Evolutionary conservation across 1,140 invertebrate genomes (phyloP).

Genomic region (Lucilia sericata): DNA sequence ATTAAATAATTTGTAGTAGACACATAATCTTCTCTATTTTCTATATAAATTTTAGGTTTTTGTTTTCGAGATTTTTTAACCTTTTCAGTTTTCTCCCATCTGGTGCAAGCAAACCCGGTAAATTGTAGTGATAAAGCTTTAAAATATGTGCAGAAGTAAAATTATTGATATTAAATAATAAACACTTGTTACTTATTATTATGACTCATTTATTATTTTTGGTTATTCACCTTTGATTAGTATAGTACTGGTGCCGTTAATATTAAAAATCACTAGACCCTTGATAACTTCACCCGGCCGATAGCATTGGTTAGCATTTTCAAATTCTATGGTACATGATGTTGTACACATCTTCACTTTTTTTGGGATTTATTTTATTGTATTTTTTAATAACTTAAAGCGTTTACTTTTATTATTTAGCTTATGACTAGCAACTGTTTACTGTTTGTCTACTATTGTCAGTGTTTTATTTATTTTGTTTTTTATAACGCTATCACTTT

Average conservation of each 20-base stretch:
- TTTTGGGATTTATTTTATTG: background rate
- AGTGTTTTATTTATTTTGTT: background rate
- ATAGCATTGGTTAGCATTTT: background rate
- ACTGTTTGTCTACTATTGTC: background rate
- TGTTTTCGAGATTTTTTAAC: conserved; percentile 45
- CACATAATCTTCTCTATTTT: conserved; percentile 60
- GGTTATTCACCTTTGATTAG: conserved; percentile 33
- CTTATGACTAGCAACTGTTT: background rate
- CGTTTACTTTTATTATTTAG: background rate
- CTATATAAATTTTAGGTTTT: conserved; percentile 48
- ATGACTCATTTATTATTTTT: conserved; percentile 1
- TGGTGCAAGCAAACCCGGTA: conserved; percentile 55
- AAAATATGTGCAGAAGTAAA: background rate
- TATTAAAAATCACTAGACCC: conserved; percentile 26
- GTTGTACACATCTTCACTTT: background rate
- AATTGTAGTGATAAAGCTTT: conserved; percentile 50
- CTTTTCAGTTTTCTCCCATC: conserved; percentile 54
- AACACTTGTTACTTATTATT: background rate
- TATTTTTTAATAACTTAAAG: background rate
- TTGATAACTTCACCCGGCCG: conserved; percentile 29
- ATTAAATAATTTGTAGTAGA: conserved; percentile 62
- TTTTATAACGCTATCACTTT: background rate
- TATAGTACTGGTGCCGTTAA: conserved; percentile 5
- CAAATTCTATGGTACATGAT: conserved; percentile 13
- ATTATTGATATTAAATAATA: background rate